These are phyloP conservation scores for Poeciliopsis occidentalis DNA, from an alignment of 2,113 vertebrate genomes.

Conservation along the genomic window DNA sequence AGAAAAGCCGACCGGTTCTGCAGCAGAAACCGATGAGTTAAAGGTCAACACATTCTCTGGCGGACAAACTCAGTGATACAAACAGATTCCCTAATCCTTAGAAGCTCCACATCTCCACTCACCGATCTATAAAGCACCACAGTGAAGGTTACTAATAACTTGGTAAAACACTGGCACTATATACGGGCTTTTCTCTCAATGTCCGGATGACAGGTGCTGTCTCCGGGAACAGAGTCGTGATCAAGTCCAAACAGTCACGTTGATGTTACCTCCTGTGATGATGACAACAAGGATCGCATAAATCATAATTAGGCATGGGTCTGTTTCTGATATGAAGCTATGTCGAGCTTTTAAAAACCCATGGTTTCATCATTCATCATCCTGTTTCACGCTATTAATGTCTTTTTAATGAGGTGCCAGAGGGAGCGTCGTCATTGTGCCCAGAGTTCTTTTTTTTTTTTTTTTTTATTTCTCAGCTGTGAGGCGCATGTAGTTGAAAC, in stretches of 20 bases:
- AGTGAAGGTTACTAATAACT: background rate
- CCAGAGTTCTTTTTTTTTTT: no score
- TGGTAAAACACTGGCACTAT: constrained; percentile 2
- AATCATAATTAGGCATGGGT: background rate
- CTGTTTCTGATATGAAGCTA: background rate
- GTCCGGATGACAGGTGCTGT: constrained; percentile 8
- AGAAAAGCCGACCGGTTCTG: background rate
- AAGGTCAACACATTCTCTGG: background rate
- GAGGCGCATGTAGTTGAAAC: no score
- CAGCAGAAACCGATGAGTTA: background rate
- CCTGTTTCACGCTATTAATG: no score
- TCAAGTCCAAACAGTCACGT: constrained; percentile 16
- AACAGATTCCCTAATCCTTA: background rate
- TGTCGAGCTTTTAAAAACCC: background rate
- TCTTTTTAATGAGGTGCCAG: no score
- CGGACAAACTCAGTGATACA: constrained; percentile 1
- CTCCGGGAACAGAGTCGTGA: constrained; percentile 9
- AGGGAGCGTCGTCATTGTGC: no score
- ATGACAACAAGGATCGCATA: no score
- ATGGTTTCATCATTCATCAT: no score
- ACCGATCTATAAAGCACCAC: background rate
- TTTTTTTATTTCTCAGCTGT: no score
- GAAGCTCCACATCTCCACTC: background rate
- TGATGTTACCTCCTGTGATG: no score
- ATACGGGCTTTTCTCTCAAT: constrained; percentile 29